Evolutionary conservation across 2,797 vertebrate genomes (phyloP).

Genomic region (Champsocephalus gunnari): DNA sequence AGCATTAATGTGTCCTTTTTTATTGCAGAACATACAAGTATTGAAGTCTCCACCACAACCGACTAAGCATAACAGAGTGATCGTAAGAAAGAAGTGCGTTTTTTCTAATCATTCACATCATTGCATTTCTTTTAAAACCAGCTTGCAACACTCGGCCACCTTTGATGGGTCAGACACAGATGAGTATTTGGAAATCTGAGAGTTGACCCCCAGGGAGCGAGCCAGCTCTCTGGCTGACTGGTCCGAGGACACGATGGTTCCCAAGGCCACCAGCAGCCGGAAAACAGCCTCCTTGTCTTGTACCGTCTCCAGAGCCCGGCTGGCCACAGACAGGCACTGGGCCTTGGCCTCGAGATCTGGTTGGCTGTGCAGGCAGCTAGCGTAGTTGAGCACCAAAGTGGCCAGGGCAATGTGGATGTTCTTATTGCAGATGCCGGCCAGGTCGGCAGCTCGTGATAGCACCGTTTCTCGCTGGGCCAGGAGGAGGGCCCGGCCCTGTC

Average conservation of each 20-base stretch:
- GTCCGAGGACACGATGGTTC: slow-evolving; percentile 93
- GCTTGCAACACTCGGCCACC: slow-evolving; percentile 94
- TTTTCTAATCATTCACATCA: slow-evolving; percentile 63
- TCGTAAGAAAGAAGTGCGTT: slow-evolving; percentile 60
- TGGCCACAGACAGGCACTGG: slow-evolving; percentile 95
- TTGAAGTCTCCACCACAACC: slow-evolving; percentile 73
- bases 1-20: slow-evolving; percentile 72
- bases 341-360: slow-evolving; percentile 95
- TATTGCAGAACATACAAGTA: slow-evolving; percentile 82
- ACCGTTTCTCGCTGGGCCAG: slow-evolving; percentile 92
- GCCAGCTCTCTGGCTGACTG: slow-evolving; percentile 93
- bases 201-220: slow-evolving; percentile 92
- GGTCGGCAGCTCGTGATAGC: slow-evolving; percentile 90
- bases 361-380: slow-evolving; percentile 90
- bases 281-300: slow-evolving; percentile 98
- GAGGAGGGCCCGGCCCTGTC: slow-evolving; percentile 90
- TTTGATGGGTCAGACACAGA: slow-evolving; percentile 93
- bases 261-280: slow-evolving; percentile 96
- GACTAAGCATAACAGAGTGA: slow-evolving; percentile 68
- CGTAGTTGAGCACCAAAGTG: slow-evolving; percentile 95
- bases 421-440: slow-evolving; percentile 91
- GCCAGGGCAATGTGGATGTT: slow-evolving; percentile 96
- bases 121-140: slow-evolving; percentile 94
- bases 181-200: slow-evolving; percentile 94
- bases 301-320: slow-evolving; percentile 92